Conservation (phyloP, 2,888 invertebrate genomes). For the Biston stratarius region DNA sequence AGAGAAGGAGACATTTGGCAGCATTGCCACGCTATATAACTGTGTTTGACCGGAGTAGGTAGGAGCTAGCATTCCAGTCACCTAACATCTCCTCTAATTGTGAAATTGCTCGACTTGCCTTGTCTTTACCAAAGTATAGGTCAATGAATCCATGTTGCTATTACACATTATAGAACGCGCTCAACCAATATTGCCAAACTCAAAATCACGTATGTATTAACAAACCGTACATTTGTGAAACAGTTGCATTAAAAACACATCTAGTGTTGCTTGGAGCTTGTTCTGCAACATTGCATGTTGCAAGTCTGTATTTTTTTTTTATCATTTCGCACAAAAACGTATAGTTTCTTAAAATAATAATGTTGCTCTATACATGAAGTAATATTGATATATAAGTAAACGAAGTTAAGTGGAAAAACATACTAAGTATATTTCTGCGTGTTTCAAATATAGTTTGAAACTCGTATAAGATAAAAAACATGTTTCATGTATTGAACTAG, state of each 20-base stretch:
- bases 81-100: no score
- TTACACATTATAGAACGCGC: slow-evolving; percentile 45
- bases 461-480: no score
- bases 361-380: not conserved
- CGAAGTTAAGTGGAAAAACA: no score
- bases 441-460: no score
- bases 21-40: no score
- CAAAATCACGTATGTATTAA: slow-evolving; percentile 52
- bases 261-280: slow-evolving; percentile 31
- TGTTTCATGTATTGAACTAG: no score
- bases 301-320: slow-evolving; percentile 21
- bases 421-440: no score
- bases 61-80: no score
- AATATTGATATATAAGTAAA: not conserved
- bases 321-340: not conserved
- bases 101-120: not conserved
- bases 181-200: slow-evolving; percentile 54
- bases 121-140: no score
- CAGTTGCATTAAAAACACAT: slow-evolving; percentile 45
- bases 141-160: not conserved
- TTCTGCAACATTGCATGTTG: slow-evolving; percentile 32
- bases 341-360: not conserved
- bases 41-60: no score
- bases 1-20: no score
- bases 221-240: slow-evolving; percentile 59